A percentile compares a stretch with the other conserved stretches of the same genome.
Evolutionary conservation across 2,888 invertebrate species (phyloP).

Genomic region (Andrena trimmerana): DNA sequence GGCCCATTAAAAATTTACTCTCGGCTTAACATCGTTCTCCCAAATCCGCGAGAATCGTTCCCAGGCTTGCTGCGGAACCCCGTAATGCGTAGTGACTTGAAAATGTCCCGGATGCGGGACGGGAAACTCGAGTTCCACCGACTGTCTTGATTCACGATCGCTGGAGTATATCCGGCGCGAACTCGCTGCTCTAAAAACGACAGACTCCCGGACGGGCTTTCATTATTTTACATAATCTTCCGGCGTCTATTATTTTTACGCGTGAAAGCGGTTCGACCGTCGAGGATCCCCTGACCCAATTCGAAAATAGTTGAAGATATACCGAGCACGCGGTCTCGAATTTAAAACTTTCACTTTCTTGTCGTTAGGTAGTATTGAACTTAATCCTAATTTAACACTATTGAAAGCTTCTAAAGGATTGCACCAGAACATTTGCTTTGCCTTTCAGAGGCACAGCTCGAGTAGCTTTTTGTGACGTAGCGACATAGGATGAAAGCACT

Average conservation of each 20-base stretch:
- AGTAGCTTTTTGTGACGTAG: too few relatives aligned
- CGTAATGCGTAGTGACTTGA: slow-evolving; percentile 61
- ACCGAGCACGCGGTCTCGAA: not conserved
- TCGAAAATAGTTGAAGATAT: not conserved
- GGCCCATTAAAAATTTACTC: slow-evolving; percentile 70
- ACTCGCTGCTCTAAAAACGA: not conserved
- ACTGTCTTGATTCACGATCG: slow-evolving; percentile 29
- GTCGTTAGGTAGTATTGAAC: not conserved
- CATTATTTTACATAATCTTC: slow-evolving; percentile 15
- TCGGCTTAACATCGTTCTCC: slow-evolving; percentile 62
- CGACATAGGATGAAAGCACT: too few relatives aligned
- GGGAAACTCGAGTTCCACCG: slow-evolving; percentile 45
- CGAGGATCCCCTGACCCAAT: not conserved
- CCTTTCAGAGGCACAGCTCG: not conserved
- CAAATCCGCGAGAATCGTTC: slow-evolving; percentile 54
- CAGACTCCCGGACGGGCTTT: not conserved
- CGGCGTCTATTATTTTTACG: slow-evolving; percentile 15
- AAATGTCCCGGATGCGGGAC: slow-evolving; percentile 50
- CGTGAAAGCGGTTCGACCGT: not conserved
- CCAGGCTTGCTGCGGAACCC: slow-evolving; percentile 42
- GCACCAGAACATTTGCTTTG: not conserved
- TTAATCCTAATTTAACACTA: not conserved
- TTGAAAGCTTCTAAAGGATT: not conserved
- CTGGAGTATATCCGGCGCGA: slow-evolving; percentile 9
- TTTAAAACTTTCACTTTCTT: not conserved